These are phyloP conservation scores for Iguana delicatissima DNA, from an alignment of 2,797 vertebrate species.

Conservation along the genomic window DNA sequence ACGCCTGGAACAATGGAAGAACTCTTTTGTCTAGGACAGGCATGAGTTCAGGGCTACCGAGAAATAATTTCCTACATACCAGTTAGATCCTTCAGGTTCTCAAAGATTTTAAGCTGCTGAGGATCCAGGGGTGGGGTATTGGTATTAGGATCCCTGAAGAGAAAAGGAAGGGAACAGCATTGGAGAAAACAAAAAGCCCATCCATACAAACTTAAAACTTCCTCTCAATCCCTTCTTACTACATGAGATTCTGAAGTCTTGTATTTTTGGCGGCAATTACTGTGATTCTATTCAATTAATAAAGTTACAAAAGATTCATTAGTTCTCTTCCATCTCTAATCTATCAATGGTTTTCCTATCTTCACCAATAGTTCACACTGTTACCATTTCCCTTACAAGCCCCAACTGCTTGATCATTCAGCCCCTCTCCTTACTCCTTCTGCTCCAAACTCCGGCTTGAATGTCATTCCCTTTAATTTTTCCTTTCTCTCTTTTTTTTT, in stretches of 20 bases:
- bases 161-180: neutral
- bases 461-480: neutral
- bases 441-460: neutral
- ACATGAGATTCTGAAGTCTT: neutral
- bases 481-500: neutral
- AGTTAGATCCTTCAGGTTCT: slow-evolving; percentile 92
- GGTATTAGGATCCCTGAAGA: slow-evolving; percentile 77
- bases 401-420: neutral
- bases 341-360: neutral
- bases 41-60: neutral
- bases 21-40: neutral
- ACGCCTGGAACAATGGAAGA: neutral
- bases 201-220: neutral
- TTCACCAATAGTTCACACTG: neutral
- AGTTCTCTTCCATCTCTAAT: neutral
- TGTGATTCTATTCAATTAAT: neutral
- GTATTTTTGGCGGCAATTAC: neutral
- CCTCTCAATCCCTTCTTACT: neutral
- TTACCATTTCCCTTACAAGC: neutral
- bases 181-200: neutral
- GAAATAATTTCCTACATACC: slow-evolving; percentile 78
- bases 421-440: neutral
- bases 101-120: slow-evolving; percentile 86
- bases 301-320: neutral
- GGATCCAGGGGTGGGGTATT: slow-evolving; percentile 83